Evolutionary conservation across 2,113 vertebrate genomes (phyloP).

Genomic region (Nerophis lumbriciformis): DNA sequence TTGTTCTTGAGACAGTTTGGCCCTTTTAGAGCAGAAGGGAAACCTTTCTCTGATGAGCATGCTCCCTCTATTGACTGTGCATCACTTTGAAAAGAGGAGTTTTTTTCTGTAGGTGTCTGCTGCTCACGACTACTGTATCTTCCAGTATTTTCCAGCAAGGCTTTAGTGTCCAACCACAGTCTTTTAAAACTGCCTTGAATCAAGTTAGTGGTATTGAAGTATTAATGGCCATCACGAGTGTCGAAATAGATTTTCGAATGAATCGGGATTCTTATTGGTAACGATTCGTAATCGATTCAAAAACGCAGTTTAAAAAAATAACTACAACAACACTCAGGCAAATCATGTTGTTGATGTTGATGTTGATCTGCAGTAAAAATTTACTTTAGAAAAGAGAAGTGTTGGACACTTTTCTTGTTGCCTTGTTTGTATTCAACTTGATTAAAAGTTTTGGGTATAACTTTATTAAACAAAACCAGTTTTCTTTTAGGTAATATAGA

Average conservation of each 20-base stretch:
- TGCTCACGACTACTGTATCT: slow-evolving; percentile 3
- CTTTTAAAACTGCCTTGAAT: neutral
- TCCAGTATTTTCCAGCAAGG: neutral
- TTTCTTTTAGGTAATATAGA: no score
- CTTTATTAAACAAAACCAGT: no score
- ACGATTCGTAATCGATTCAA: neutral
- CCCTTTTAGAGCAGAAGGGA: slow-evolving; percentile 22
- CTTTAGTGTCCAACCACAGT: neutral
- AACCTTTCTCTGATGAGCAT: slow-evolving; percentile 26
- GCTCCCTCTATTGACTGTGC: slow-evolving; percentile 18
- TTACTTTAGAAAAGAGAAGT: no score
- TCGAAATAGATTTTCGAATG: no score
- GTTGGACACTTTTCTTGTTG: no score
- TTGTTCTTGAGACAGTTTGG: slow-evolving; percentile 23
- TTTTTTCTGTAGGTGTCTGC: slow-evolving; percentile 22
- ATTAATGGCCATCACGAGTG: neutral
- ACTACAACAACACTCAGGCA: no score
- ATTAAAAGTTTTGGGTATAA: no score
- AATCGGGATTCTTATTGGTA: neutral
- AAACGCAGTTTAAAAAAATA: neutral
- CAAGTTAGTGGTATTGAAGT: neutral
- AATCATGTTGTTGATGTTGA: no score
- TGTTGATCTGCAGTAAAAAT: no score
- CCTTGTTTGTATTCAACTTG: no score
- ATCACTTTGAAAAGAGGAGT: neutral